These are phyloP conservation scores for Saccostrea cuccullata DNA, from an alignment of 1,140 invertebrate genomes.

Conservation along the genomic window DNA sequence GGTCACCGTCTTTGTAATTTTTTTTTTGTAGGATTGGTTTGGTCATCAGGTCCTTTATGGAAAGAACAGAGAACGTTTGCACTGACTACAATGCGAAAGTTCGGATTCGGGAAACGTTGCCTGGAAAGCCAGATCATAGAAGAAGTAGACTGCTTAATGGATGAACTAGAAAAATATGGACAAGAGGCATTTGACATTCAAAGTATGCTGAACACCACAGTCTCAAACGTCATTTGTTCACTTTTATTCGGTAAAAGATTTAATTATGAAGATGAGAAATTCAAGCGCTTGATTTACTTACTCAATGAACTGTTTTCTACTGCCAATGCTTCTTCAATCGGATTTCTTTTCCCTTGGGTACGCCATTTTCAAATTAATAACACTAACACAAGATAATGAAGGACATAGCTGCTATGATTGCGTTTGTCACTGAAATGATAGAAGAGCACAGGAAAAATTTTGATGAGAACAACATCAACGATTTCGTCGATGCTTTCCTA, in stretches of 20 bases:
- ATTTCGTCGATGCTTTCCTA: slow-evolving; percentile 55
- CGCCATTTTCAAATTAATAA: neutral
- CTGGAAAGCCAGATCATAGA: too few relatives aligned
- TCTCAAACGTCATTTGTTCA: slow-evolving; percentile 63
- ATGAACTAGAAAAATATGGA: neutral
- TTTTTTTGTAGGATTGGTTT: neutral
- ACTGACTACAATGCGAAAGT: too few relatives aligned
- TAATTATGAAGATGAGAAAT: slow-evolving; percentile 75
- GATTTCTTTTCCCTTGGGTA: neutral
- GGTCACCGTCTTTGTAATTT: neutral
- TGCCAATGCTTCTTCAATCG: neutral
- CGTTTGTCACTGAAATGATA: neutral
- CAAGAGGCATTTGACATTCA: slow-evolving; percentile 38
- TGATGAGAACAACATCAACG: slow-evolving; percentile 2
- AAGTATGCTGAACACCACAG: slow-evolving; percentile 79
- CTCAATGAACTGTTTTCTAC: slow-evolving; percentile 27
- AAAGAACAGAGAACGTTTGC: too few relatives aligned
- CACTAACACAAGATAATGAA: neutral
- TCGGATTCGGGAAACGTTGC: too few relatives aligned
- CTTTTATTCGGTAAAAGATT: slow-evolving; percentile 66
- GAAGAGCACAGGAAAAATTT: neutral
- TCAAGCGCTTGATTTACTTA: slow-evolving; percentile 37
- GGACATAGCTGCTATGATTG: neutral
- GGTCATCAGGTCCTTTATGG: neutral
- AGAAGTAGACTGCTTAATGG: too few relatives aligned